Evolutionary conservation across 2,797 vertebrate genomes (phyloP), one percentile per base, ranked within the genome.

Genomic region (Lagocephalus sceleratus): DNA sequence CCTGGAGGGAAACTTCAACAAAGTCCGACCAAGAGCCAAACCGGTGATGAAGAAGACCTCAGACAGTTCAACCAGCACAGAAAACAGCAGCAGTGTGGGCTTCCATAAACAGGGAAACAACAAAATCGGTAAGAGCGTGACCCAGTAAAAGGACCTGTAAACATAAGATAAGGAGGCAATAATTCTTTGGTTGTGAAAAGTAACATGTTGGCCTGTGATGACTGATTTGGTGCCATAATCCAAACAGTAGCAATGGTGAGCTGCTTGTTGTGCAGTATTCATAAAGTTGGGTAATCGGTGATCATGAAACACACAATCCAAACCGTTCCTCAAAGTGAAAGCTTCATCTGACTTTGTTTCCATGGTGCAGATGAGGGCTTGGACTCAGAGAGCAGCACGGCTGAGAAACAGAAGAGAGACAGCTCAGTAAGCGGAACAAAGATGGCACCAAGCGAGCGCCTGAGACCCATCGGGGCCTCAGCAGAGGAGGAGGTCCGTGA

Each of bases 1-100:
- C 81, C 90, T 93, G 51, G 93, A 97, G 43, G 85, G 92, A 20
- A 89, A 90, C 58, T 86, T 86, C 44, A 85, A 92, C 78, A 92
- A 82, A 80, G 58, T 82, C 6, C 82, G 83, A 6, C 70, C 87
- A 54, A 93, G 86, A 82, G 61, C 75, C 0, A 91, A 81, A 54
- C 64, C 79, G 3, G 39, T 81, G 14, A 90, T 83, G 55, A 92
- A 87, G 69, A 94, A 88, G 58, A 5, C 78, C 5, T 82, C 66
- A 2, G 91, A 92, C n/a, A 62, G 58, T 20, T 60, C 50, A 0
- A 79, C 76, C 59, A 54, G 67, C 51, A 68, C 48, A 0, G 82
- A 90, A 11, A 80, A 73, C 45, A 87, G 55, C 21, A 59, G 45
- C 32, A 78, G 87, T 19, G 69, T 71, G 54, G 54, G 48, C 17